phyloP scores from a whole-genome alignment of 2,113 vertebrate species.

The Rhabdomys dilectus region DNA sequence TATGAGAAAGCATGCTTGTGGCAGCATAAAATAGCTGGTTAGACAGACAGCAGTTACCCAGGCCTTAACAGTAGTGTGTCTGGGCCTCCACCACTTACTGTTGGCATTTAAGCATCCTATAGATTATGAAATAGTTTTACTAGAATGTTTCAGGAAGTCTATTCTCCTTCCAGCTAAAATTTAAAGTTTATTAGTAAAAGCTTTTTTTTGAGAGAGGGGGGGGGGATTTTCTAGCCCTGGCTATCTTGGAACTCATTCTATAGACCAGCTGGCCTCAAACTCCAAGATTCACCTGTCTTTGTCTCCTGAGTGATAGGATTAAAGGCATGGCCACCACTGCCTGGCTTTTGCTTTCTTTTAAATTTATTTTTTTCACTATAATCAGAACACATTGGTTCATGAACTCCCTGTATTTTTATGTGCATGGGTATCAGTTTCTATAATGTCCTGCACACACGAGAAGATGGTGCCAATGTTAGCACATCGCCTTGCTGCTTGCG shows the following conservation, averaged over 20 bases:
- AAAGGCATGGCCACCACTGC: background rate
- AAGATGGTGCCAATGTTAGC: background rate
- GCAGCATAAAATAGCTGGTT: too few relatives aligned
- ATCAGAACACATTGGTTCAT: background rate
- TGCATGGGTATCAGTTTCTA: background rate
- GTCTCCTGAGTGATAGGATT: background rate
- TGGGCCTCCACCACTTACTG: background rate
- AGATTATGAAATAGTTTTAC: conserved; percentile 14
- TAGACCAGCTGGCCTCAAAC: too few relatives aligned
- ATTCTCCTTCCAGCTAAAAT: background rate
- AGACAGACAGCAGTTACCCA: too few relatives aligned
- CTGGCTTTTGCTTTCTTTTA: background rate
- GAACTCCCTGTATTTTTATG: background rate
- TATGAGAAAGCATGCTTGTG: too few relatives aligned
- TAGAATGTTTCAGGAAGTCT: conserved; percentile 17
- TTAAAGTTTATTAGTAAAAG: conserved; percentile 15
- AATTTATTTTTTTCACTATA: background rate
- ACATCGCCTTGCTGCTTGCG: too few relatives aligned
- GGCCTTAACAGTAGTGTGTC: background rate
- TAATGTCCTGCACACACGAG: background rate
- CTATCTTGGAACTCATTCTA: too few relatives aligned
- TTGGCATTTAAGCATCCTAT: background rate
- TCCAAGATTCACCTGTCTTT: too few relatives aligned
- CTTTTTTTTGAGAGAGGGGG: background rate
- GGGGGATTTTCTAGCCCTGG: background rate